Evolutionary conservation across 2,797 vertebrate species (phyloP).

Genomic region (Rhynchotus rufescens): DNA sequence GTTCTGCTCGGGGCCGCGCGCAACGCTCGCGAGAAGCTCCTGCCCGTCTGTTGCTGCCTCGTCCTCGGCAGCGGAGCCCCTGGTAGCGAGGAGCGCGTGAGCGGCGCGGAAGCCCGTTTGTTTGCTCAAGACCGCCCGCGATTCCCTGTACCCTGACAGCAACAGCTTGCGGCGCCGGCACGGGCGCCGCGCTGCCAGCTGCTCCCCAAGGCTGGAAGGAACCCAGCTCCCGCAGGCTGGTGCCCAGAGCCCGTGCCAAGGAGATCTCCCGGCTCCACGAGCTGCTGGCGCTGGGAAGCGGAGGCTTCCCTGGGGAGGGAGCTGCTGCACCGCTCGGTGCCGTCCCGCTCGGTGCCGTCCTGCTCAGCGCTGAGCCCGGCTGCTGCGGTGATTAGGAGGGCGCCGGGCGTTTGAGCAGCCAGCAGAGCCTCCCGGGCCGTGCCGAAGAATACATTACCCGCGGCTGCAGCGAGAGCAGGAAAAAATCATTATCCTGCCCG

Average conservation of each 20-base stretch:
- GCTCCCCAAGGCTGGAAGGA: not conserved
- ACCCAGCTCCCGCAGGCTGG: not conserved
- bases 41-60: not conserved
- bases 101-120: not conserved
- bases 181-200: not conserved
- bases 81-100: not conserved
- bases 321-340: not conserved
- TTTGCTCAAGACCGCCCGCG: not conserved
- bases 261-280: not conserved
- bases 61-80: not conserved
- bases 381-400: not conserved
- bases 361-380: not conserved
- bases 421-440: not conserved
- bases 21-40: not conserved
- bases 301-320: not conserved
- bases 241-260: not conserved
- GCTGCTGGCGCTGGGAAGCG: not conserved
- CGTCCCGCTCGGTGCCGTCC: fast-evolving
- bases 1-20: too few relatives aligned
- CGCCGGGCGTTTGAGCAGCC: not conserved
- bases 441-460: constrained; percentile 54
- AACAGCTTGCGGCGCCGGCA: constrained; percentile 10
- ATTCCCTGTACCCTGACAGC: not conserved
- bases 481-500: not conserved
- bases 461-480: not conserved